Conservation (phyloP, 2,888 invertebrate genomes). For the Ephialtes manifestator region DNA sequence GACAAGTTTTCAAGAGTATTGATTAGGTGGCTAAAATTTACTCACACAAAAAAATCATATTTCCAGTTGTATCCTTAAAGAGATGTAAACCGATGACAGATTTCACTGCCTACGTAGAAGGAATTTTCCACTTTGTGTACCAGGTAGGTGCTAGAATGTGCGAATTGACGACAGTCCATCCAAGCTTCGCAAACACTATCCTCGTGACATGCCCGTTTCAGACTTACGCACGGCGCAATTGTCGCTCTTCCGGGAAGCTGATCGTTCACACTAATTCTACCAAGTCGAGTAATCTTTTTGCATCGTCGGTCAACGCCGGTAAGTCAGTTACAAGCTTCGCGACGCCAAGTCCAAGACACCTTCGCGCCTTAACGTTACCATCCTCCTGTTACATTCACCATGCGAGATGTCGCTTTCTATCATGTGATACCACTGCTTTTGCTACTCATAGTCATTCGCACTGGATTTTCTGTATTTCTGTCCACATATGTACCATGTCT, state of each 20-base stretch:
- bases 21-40: no score
- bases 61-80: no score
- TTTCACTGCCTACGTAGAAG: neutral
- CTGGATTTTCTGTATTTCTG: constrained; percentile 47
- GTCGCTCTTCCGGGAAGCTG: constrained; percentile 60
- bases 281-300: constrained; percentile 50
- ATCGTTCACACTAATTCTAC: constrained; percentile 71
- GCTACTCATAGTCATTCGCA: constrained; percentile 19
- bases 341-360: constrained; percentile 42
- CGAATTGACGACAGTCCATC: neutral
- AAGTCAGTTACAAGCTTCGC: constrained; percentile 10
- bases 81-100: neutral
- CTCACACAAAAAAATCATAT: no score
- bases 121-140: neutral
- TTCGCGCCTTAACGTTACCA: constrained; percentile 27
- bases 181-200: neutral
- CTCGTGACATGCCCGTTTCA: constrained; percentile 6
- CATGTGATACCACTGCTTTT: constrained; percentile 28
- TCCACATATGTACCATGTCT: constrained; percentile 72
- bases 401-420: neutral
- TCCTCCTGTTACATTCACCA: neutral
- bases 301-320: constrained; percentile 9
- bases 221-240: neutral
- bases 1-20: no score
- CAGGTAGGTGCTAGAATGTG: neutral